A percentile compares a stretch with the other conserved stretches of the same genome.
These are phyloP conservation scores for silkworm (Bombyx mori) DNA, from an alignment of 1,140 invertebrate species.

Conservation along the genomic window ASM3026992v2 NC_085115.1:9426001-9426500, in stretches of 20 bases:
- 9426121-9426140: conserved; percentile 36
- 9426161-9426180: conserved; percentile 47
- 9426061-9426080: conserved; percentile 45
- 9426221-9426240: conserved; percentile 55
- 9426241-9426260: conserved; percentile 60
- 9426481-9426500: conserved; percentile 29
- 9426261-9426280: conserved; percentile 64
- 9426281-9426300: conserved; percentile 60
- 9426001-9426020: conserved; percentile 14
- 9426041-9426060: conserved; percentile 32
- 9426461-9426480: conserved; percentile 12
- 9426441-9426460: conserved; percentile 18
- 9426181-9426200: conserved; percentile 27
- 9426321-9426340: conserved; percentile 40
- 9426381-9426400: conserved; percentile 60
- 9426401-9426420: conserved; percentile 32
- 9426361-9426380: conserved; percentile 39
- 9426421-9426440: conserved; percentile 27
- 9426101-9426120: conserved; percentile 33
- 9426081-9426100: conserved; percentile 29
- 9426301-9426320: conserved; percentile 20
- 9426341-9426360: conserved; percentile 36
- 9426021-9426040: conserved; percentile 32
- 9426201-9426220: conserved; percentile 41
- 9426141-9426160: conserved; percentile 32